A percentile compares a stretch with the other conserved stretches of the same genome.
phyloP scores from a whole-genome alignment of 2,113 vertebrate genomes.

The Zootoca vivipara region DNA sequence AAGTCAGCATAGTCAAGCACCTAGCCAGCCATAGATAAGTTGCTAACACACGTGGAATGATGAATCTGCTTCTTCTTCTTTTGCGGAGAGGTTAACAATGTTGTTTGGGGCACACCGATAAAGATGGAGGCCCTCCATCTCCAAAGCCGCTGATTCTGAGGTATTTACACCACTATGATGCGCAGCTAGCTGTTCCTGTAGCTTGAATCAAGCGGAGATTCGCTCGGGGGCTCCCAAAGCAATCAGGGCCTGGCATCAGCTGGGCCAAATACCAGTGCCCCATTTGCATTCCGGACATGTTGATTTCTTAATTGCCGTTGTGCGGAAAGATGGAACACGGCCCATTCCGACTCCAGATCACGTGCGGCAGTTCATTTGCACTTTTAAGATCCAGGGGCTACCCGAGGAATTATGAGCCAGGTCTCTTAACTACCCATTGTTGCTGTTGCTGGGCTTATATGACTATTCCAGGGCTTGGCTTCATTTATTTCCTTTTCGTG shows the following conservation, averaged over 20 bases:
- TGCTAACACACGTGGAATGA: not conserved
- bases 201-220: not conserved
- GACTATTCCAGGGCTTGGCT: not conserved
- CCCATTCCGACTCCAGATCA: not conserved
- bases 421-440: not conserved
- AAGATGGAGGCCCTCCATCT: not conserved
- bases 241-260: not conserved
- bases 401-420: not conserved
- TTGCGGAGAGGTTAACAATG: not conserved
- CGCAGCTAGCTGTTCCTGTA: not conserved
- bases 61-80: not conserved
- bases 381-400: not conserved
- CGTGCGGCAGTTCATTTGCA: not conserved
- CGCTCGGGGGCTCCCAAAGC: not conserved
- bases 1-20: too few species aligned
- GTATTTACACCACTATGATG: not conserved
- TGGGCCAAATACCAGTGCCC: not conserved
- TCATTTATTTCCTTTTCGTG: not conserved
- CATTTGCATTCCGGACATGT: not conserved
- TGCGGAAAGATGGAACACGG: not conserved
- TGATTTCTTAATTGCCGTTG: not conserved
- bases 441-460: too few species aligned
- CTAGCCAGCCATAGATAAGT: too few species aligned
- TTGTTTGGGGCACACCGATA: not conserved
- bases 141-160: not conserved